Base-by-base conservation (phyloP, 2,797 vertebrate species). In the Mallotus villosus region DNA sequence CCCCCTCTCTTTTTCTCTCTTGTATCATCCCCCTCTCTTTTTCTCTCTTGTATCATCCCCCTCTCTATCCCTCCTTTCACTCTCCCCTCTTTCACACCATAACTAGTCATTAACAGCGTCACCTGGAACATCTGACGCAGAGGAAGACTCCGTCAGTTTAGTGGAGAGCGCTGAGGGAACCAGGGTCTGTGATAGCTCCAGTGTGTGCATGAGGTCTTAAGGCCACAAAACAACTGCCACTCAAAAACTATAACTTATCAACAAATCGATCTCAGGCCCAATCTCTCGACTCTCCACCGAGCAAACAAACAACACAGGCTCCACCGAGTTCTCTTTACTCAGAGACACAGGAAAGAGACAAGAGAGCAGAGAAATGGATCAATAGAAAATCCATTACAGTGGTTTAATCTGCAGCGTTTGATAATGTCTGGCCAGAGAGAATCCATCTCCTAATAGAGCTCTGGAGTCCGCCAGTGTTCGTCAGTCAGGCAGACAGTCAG, bases 181-280 rank as follows among this genome's bases (percentile, higher is more conserved):
- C 8, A 34, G 7, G 32, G 32, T 34, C 32, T 34, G 5, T 34
- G 6, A 34, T 8, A 34, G 32, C 32, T 34, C 29, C 29, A 29
- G 29, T 29, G 32, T 8, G 32, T 34, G 32, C 32, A 34, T 34
- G 32, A 12, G 37, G 37, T 41, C 37, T 41, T 12, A 12, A 16
- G 34, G n/a, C 63, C 37, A 25, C 37, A 58, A 25, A 34, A 41
- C 51, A 46, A 17, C 22, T 61, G 32, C 24, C 58, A 46, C 29
- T 62, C 58, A 63, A 63, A 49, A n/a, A 66, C 51, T 3, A 64
- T 46, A 41, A 41, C 34, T 37, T 22, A 22, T 37, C 63, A 51
- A 17, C 4, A 25, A 32, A 49, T 66, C 63, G 21, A 66, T 66
- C 34, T 21, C 4, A 66, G 51, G 51, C n/a, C 24, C 37, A 49